Conservation (phyloP, 2,888 invertebrate genomes). For the Axea sp. region DNA sequence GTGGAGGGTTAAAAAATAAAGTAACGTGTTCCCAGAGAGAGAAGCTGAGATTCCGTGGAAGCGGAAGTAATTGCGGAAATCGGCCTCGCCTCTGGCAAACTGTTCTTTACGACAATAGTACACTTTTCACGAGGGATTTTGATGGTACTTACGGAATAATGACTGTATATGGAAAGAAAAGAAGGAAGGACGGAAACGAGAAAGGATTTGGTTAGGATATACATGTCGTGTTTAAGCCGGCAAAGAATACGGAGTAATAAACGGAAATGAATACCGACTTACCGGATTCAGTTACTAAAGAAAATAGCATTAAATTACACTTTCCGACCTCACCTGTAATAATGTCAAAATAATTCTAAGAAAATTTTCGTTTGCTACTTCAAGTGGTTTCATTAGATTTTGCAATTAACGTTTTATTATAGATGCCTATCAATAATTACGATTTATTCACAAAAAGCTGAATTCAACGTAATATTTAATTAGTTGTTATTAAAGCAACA, state of each 20-base stretch:
- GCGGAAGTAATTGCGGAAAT: slow-evolving; percentile 72
- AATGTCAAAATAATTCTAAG: slow-evolving; percentile 37
- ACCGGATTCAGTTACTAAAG: slow-evolving; percentile 37
- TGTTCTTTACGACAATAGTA: slow-evolving; percentile 66
- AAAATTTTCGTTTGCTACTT: not conserved
- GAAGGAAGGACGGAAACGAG: slow-evolving; percentile 32
- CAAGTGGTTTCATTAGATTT: too few species aligned
- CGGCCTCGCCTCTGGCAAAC: slow-evolving; percentile 63
- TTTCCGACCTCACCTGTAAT: slow-evolving; percentile 69
- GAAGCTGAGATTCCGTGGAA: slow-evolving; percentile 65
- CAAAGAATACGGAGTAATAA: slow-evolving; percentile 43
- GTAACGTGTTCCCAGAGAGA: slow-evolving; percentile 38
- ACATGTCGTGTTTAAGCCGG: slow-evolving; percentile 26
- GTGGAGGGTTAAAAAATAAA: slow-evolving; percentile 24
- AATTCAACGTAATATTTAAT: too few species aligned
- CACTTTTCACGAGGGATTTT: slow-evolving; percentile 64
- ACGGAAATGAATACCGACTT: slow-evolving; percentile 58
- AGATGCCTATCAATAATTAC: too few species aligned
- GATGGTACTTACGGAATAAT: slow-evolving; percentile 64
- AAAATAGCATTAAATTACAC: slow-evolving; percentile 36
- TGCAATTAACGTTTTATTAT: too few species aligned
- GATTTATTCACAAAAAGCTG: too few species aligned
- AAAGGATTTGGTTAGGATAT: slow-evolving; percentile 51
- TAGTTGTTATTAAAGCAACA: too few species aligned
- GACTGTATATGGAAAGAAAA: slow-evolving; percentile 64